Conservation (phyloP, 2,113 vertebrate genomes). For the Dolichotis patagonum region DNA sequence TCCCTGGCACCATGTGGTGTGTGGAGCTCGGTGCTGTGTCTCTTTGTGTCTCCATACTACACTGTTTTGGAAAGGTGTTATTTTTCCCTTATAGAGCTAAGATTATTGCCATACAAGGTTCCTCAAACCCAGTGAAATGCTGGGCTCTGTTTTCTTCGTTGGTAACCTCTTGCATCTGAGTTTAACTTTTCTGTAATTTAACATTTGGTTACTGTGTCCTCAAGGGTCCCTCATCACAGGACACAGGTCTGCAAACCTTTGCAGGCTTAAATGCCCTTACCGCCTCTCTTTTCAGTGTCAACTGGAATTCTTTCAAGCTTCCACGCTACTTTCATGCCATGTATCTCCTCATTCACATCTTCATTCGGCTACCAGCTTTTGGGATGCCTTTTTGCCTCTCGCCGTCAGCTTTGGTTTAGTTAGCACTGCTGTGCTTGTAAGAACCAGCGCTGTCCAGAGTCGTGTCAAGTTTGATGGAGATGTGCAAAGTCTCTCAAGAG, state of each 20-base stretch:
- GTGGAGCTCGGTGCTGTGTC: rapidly evolving
- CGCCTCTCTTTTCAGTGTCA: background rate
- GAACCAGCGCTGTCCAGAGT: background rate
- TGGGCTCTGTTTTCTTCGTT: background rate
- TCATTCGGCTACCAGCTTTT: background rate
- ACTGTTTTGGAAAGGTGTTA: background rate
- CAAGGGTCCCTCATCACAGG: background rate
- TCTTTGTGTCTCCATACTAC: background rate
- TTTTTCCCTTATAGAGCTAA: background rate
- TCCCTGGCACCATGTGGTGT: too few relatives aligned
- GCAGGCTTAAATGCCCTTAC: background rate
- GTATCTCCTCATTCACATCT: background rate
- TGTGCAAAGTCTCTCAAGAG: rapidly evolving
- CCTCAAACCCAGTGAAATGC: background rate
- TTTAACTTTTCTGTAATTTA: background rate
- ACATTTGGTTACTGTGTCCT: background rate
- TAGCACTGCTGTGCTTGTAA: background rate
- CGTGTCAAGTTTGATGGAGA: background rate
- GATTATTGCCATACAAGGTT: background rate
- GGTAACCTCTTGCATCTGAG: background rate
- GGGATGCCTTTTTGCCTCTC: background rate
- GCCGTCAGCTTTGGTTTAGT: background rate
- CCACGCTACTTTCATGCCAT: background rate
- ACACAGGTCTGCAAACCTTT: background rate
- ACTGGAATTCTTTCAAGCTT: background rate